Base-by-base conservation (phyloP, 2,113 vertebrate species). In the Microtus richardsoni region DNA sequence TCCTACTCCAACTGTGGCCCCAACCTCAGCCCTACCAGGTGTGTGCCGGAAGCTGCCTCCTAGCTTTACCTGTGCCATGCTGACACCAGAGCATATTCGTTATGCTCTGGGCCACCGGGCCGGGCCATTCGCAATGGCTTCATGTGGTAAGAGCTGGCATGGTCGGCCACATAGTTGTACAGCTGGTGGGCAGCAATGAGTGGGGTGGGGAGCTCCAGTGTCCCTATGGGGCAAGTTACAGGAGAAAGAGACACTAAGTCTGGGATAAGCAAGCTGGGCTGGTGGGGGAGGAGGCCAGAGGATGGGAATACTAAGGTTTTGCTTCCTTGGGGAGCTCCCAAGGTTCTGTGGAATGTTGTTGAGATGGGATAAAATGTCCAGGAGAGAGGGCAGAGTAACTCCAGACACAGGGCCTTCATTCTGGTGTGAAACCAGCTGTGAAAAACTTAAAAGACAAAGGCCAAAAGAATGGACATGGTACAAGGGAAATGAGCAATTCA, bases 111-210 rank as follows among this genome's bases (percentile, higher is more conserved):
- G 93, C 98, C 98, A 0, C 98, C 98, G 0, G 98, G 97, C 44
- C 99, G 99, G 91, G 99, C 99, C 99, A 99, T 99, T 58, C 99
- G 99, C 7, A 99, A 78, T 0, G 99, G 99, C 97, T 99, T 99
- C 99, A 99, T 99, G 97, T 99, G 98, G 62, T 99, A 99, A 75
- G 99, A 99, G 96, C 99, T 99, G 94, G 99, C 99, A 0, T 99
- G 99, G 98, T 99, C 99, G 0, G 99, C 99, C 0, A 99, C 99
- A 95, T 99, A 99, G 98, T 99, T 99, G 97, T 99, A 99, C 10
- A 99, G 98, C 98, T 99, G 99, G 96, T 99, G 99, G 3, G 99
- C 99, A 0, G 99, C 99, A 80, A 99, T 99, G 98, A 99, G 99
- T 64, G 99, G 99, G 11, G 99, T 99, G 75, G 99, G 98, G 58